Evolutionary conservation across 2,888 invertebrate species (phyloP).

Genomic region (Drosophila helvetica): DNA sequence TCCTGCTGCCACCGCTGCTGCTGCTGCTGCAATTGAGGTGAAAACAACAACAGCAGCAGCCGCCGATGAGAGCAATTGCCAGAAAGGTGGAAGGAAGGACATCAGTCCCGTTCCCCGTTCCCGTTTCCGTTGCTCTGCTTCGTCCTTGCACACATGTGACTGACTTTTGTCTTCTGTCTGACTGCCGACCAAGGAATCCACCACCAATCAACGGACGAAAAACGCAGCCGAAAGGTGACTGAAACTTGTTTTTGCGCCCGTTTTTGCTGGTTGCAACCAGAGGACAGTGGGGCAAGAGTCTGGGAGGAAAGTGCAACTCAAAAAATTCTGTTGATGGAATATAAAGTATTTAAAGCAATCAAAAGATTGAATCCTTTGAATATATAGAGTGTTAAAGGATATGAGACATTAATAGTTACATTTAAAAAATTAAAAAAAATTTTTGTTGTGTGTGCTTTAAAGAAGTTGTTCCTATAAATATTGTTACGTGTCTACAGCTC

Average conservation of each 20-base stretch:
- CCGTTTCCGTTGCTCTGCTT: not conserved
- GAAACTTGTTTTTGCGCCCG: slow-evolving; percentile 64
- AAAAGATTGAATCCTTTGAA: not conserved
- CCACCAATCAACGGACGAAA: slow-evolving; percentile 43
- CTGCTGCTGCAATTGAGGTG: slow-evolving; percentile 67
- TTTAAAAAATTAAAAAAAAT: not conserved
- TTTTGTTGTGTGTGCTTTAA: too few species aligned
- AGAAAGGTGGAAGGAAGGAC: slow-evolving; percentile 60
- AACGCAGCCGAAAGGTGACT: slow-evolving; percentile 44
- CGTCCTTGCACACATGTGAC: slow-evolving; percentile 65
- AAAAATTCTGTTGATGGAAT: not conserved
- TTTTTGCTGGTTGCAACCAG: slow-evolving; percentile 34
- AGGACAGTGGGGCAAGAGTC: slow-evolving; percentile 13
- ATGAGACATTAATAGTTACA: not conserved
- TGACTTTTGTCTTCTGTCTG: slow-evolving; percentile 50
- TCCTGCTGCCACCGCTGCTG: not conserved
- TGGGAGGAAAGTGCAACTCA: not conserved
- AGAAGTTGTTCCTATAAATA: too few species aligned
- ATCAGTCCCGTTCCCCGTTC: slow-evolving; percentile 9
- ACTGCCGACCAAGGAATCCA: slow-evolving; percentile 67
- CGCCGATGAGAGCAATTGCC: slow-evolving; percentile 56
- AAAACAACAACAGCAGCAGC: slow-evolving; percentile 47
- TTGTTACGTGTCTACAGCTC: too few species aligned
- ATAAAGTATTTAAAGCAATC: not conserved
- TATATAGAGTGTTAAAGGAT: too few species aligned